Percentiles rank a stretch among this genome's conserved stretches.
Evolutionary conservation across 1,140 invertebrate genomes (phyloP).

Genomic region (Drosophila yakuba): DNA sequence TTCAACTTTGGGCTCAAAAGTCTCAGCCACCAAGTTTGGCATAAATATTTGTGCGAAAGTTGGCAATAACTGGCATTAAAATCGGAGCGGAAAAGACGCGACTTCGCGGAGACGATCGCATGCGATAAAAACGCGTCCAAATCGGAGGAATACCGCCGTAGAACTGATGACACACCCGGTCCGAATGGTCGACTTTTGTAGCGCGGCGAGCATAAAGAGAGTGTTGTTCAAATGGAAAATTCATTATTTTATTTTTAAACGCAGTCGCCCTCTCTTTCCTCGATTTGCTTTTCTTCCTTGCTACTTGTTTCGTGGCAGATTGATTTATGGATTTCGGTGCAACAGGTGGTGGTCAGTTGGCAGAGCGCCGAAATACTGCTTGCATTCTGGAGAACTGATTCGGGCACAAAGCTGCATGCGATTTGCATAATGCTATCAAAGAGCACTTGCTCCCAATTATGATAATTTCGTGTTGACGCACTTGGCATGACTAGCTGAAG

Average conservation of each 20-base stretch:
- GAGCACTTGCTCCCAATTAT: slow-evolving; percentile 44
- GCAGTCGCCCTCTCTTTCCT: slow-evolving; percentile 34
- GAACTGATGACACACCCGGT: slow-evolving; percentile 63
- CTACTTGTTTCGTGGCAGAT: slow-evolving; percentile 18
- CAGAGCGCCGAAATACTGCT: slow-evolving; percentile 6
- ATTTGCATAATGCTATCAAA: slow-evolving; percentile 57
- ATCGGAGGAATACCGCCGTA: slow-evolving; percentile 57
- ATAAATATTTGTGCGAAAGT: slow-evolving; percentile 34
- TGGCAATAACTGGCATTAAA: slow-evolving; percentile 67
- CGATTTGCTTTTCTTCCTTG: slow-evolving; percentile 24
- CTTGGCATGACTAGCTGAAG: neutral
- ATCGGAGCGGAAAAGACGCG: neutral
- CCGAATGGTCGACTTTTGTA: slow-evolving; percentile 60
- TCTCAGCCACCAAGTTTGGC: slow-evolving; percentile 58
- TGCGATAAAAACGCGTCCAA: slow-evolving; percentile 36
- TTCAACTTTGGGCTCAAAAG: slow-evolving; percentile 3
- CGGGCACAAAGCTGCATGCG: slow-evolving; percentile 25
- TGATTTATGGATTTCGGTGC: slow-evolving; percentile 72
- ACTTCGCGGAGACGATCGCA: slow-evolving; percentile 52
- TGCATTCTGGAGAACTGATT: slow-evolving; percentile 39
- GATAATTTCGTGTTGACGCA: slow-evolving; percentile 33
- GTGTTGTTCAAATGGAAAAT: slow-evolving; percentile 42
- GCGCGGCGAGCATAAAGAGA: slow-evolving; percentile 50
- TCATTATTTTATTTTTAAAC: slow-evolving; percentile 72
- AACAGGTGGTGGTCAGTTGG: slow-evolving; percentile 59